Conservation (phyloP, 2,888 invertebrate species). For the Drosophila pullipes region DNA sequence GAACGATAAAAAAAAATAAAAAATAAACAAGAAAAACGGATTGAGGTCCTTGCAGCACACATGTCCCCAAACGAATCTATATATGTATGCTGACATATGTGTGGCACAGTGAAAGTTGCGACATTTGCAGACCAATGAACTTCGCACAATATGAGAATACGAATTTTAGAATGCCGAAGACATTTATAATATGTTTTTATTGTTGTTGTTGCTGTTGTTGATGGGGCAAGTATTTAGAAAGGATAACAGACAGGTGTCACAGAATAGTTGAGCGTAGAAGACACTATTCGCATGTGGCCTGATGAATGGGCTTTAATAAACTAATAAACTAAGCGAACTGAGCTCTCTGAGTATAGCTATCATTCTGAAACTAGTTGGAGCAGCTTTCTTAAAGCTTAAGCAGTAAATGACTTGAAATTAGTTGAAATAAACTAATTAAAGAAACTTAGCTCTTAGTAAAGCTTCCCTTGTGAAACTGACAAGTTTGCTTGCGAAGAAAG, state of each 20-base stretch:
- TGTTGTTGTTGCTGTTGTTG: not conserved
- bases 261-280: not conserved
- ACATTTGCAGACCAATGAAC: constrained; percentile 14
- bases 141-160: not conserved
- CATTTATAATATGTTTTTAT: constrained; percentile 1
- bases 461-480: not conserved
- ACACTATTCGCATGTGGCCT: not conserved
- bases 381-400: not conserved
- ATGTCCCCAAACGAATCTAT: not conserved
- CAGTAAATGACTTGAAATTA: not conserved
- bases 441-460: not conserved
- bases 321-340: not conserved
- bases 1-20: not conserved
- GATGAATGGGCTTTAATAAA: not conserved
- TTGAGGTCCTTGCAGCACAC: constrained; percentile 4
- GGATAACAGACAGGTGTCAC: constrained; percentile 1
- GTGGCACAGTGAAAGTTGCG: constrained; percentile 15
- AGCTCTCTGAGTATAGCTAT: not conserved
- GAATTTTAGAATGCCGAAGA: not conserved
- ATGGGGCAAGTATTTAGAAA: not conserved
- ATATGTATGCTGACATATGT: constrained; percentile 1
- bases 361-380: not conserved
- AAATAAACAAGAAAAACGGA: constrained; percentile 9
- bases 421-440: not conserved
- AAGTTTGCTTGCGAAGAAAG: not conserved